phyloP scores from a whole-genome alignment of 2,888 invertebrate genomes.

The Onchidella celtica region DNA sequence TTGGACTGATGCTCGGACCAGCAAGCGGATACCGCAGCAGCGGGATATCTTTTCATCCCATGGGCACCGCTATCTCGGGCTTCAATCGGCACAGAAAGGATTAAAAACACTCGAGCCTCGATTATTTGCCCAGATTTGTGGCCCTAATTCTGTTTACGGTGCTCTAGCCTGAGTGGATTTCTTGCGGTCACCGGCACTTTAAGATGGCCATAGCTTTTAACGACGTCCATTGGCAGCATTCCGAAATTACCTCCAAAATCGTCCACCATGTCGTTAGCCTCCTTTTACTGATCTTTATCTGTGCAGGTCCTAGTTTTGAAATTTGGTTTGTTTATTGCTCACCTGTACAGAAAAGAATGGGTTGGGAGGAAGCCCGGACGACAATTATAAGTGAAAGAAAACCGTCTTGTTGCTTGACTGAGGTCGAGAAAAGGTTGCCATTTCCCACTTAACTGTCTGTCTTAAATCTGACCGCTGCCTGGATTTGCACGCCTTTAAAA shows the following conservation, averaged over 20 bases:
- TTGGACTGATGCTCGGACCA: neutral
- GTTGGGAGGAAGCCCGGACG: neutral
- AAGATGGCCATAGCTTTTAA: conserved; percentile 22
- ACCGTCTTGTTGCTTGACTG: conserved; percentile 24
- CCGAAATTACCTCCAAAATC: conserved; percentile 39
- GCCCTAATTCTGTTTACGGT: conserved; percentile 33
- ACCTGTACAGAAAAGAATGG: conserved; percentile 25
- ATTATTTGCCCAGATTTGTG: conserved; percentile 45
- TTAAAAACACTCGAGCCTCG: conserved; percentile 42
- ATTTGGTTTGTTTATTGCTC: conserved; percentile 42
- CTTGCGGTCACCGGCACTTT: conserved; percentile 37
- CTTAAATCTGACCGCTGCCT: conserved; percentile 37
- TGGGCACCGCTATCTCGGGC: neutral
- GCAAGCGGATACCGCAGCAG: conserved; percentile 23
- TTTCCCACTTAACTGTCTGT: conserved; percentile 37
- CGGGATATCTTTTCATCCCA: conserved; percentile 33
- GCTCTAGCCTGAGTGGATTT: conserved; percentile 27
- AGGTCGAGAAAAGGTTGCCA: conserved; percentile 13
- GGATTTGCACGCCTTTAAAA: conserved; percentile 25
- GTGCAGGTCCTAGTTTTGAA: conserved; percentile 16
- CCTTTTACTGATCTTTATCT: neutral
- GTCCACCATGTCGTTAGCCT: conserved; percentile 23
- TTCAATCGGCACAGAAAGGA: conserved; percentile 19
- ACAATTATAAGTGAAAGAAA: conserved; percentile 15
- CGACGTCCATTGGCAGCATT: conserved; percentile 11